Evolutionary conservation across 2,797 vertebrate species (phyloP).

Genomic region (Neostethus bicornis): DNA sequence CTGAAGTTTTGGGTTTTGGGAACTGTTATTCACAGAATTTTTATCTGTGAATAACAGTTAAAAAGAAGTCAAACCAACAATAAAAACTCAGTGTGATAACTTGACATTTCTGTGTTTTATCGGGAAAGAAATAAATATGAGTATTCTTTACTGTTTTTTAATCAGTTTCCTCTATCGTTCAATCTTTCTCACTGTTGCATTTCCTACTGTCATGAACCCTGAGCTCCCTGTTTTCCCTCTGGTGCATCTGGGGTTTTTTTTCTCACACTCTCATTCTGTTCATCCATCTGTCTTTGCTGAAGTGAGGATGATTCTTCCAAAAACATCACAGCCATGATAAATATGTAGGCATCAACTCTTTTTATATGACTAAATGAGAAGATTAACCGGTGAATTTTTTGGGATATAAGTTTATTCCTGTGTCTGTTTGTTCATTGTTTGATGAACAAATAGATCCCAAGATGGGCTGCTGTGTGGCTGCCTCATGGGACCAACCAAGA

Average conservation of each 20-base stretch:
- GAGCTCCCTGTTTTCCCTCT: conserved; percentile 14
- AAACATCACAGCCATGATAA: conserved; percentile 46
- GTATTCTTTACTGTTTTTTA: conserved; percentile 26
- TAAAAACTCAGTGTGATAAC: conserved; percentile 9
- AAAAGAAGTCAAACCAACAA: conserved; percentile 3
- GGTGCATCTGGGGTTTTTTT: conserved; percentile 12
- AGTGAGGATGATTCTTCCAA: conserved; percentile 10
- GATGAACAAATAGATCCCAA: conserved; percentile 46
- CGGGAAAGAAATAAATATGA: conserved; percentile 13
- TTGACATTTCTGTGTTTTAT: background rate
- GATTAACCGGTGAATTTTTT: conserved; percentile 46
- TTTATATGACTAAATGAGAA: conserved; percentile 46
- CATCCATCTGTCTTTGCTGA: conserved; percentile 37
- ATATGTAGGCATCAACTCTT: conserved; percentile 52
- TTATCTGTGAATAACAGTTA: background rate
- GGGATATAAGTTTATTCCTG: conserved; percentile 12
- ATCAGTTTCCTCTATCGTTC: conserved; percentile 4
- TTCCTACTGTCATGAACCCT: conserved; percentile 29
- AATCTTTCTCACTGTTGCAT: conserved; percentile 8
- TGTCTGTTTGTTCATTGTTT: conserved; percentile 38
- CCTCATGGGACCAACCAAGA: conserved; percentile 35
- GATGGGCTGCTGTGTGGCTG: conserved; percentile 24
- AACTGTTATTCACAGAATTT: conserved; percentile 1
- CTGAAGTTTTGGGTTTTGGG: background rate
- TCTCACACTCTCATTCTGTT: conserved; percentile 28